These are phyloP conservation scores for Ectemnius continuus DNA, from an alignment of 2,888 invertebrate genomes.

Conservation along the genomic window DNA sequence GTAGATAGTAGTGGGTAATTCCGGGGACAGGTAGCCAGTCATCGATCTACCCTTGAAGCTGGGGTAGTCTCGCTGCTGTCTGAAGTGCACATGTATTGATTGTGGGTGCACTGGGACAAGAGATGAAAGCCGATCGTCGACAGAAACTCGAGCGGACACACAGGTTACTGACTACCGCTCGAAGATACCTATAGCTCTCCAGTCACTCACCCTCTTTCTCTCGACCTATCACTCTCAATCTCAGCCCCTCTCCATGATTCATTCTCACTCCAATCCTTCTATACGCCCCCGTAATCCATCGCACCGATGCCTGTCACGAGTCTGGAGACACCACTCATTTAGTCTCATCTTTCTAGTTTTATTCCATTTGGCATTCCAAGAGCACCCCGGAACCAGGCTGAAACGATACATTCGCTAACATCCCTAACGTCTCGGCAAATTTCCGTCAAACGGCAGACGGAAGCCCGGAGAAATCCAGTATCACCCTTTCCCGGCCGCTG, in stretches of 20 bases:
- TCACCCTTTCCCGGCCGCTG: constrained; percentile 6
- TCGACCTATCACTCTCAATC: constrained; percentile 11
- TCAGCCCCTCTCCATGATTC: neutral
- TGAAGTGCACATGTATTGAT: constrained; percentile 17
- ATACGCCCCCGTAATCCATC: neutral
- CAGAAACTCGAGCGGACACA: constrained; percentile 3
- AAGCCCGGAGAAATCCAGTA: constrained; percentile 31
- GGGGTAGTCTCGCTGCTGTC: constrained; percentile 7
- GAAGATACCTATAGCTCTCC: neutral
- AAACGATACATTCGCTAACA: neutral
- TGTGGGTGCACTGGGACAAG: constrained; percentile 6
- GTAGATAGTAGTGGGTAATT: constrained; percentile 22
- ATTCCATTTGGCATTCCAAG: constrained; percentile 29
- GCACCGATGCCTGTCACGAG: too few relatives aligned
- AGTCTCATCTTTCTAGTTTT: neutral
- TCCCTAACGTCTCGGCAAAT: constrained; percentile 2
- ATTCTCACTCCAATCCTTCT: neutral
- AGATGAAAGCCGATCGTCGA: constrained; percentile 17
- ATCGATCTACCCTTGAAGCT: constrained; percentile 29
- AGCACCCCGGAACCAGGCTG: constrained; percentile 25
- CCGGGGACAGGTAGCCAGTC: constrained; percentile 13
- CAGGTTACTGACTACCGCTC: neutral
- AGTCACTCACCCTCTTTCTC: constrained; percentile 10
- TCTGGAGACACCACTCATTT: too few relatives aligned
- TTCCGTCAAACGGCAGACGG: constrained; percentile 35